Base-by-base conservation (phyloP, 2,797 vertebrate species). In the Tolypeutes matacus region DNA sequence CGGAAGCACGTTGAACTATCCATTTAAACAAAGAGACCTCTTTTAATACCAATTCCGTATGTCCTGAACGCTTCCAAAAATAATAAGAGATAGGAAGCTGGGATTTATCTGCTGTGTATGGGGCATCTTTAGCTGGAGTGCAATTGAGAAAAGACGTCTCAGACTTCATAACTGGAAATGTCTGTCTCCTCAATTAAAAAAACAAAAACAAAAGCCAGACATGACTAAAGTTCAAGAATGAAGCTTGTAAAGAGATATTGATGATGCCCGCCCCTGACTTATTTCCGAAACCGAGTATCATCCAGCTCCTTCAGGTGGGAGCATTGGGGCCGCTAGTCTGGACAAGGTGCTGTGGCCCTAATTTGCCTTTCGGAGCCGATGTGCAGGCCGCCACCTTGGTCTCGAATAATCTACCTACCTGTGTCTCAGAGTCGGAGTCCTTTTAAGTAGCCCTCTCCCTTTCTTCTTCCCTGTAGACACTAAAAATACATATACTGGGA, bases 381-480 rank as follows among this genome's bases (percentile, higher is more conserved):
- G 56, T 7, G 20, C 56, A 56, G 56, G 23, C 78, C 12, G 70
- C 25, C 60, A 49, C 60, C 89, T 9, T n/a, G 39, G n/a, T 81
- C 62, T 53, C 56, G 1, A 39, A 80, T 69, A 49, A 58, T 51
- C 96, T 96, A 96, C 96, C 96, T 96, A 94, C 96, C 93, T 94
- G 2, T 17, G 92, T 15, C 92, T 96, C 97, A 96, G 89, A 96
- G 94, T 20, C 89, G 86, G 89, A 95, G 96, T 97, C 97, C 96
- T 97, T 95, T 95, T 94, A 96, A 98, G 97, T 77, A 96, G 96
- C 91, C 83, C 73, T 90, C 96, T 95, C 82, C 86, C 96, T 97
- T 96, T 96, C 97, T 97, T 96, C 95, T 98, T 93, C 97, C 97
- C 97, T 96, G 96, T 95, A 90, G 86, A 97, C 86, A 96, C 94